A percentile compares a stretch with the other conserved stretches of the same genome.
Conservation (phyloP, 2,888 invertebrate species). For the Muschampia plurimacula region DNA sequence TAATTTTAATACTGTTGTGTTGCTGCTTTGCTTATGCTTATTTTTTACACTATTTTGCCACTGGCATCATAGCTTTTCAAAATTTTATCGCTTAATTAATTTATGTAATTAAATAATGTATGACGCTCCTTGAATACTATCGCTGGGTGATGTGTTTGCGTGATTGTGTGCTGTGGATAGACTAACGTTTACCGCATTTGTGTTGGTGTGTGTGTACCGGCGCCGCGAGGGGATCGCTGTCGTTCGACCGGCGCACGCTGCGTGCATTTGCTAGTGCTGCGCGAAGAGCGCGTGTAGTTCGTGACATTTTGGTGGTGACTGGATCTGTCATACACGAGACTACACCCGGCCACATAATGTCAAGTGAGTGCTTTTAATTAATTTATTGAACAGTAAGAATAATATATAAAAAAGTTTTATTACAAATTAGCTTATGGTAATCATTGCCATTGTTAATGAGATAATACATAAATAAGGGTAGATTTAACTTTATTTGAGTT, state of each 20-base stretch:
- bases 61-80: too few species aligned
- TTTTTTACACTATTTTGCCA: neutral
- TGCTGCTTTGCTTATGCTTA: neutral
- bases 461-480: neutral
- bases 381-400: slow-evolving; percentile 1
- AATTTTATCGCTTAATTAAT: too few species aligned
- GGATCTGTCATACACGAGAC: slow-evolving; percentile 74
- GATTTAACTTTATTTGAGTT: neutral
- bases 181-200: slow-evolving; percentile 44
- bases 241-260: slow-evolving; percentile 65
- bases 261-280: slow-evolving; percentile 75
- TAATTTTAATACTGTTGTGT: neutral
- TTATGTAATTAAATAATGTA: too few species aligned
- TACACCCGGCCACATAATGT: slow-evolving; percentile 81
- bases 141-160: slow-evolving; percentile 3
- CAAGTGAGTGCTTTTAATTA: slow-evolving; percentile 67
- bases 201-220: slow-evolving; percentile 52
- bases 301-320: slow-evolving; percentile 73
- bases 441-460: too few species aligned
- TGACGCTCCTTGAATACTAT: too few species aligned
- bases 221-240: slow-evolving; percentile 59
- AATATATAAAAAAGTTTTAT: neutral
- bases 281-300: slow-evolving; percentile 78
- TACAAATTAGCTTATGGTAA: neutral
- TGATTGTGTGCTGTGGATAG: slow-evolving; percentile 44